A percentile compares a stretch with the other conserved stretches of the same genome.
Conservation (phyloP, 2,797 vertebrate genomes). For the Phalanger gymnotis region DNA sequence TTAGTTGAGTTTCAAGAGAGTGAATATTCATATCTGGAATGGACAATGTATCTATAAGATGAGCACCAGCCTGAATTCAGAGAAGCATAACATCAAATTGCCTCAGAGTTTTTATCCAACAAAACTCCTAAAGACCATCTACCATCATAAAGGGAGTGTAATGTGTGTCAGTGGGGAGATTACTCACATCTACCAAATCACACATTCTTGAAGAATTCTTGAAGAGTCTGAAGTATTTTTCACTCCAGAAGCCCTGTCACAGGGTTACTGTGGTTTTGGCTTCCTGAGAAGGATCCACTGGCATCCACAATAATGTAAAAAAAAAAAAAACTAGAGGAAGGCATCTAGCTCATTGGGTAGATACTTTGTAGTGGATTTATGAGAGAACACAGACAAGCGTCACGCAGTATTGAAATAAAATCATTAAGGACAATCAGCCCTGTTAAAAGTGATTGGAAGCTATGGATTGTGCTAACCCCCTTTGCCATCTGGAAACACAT, state of each 20-base stretch:
- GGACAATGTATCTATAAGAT: background rate
- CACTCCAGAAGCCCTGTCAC: background rate
- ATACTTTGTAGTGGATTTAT: background rate
- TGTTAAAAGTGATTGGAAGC: background rate
- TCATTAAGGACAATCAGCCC: background rate
- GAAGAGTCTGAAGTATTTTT: background rate
- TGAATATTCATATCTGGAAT: background rate
- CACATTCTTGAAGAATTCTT: background rate
- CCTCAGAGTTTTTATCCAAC: background rate
- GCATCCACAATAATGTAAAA: background rate
- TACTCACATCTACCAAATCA: background rate
- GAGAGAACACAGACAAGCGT: background rate
- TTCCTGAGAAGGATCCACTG: background rate
- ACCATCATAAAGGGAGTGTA: background rate
- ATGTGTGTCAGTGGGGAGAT: background rate
- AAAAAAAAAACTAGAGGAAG: background rate
- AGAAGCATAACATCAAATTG: background rate
- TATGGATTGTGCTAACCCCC: background rate
- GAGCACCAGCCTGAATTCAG: background rate
- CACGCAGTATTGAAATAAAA: background rate
- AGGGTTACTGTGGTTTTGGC: background rate
- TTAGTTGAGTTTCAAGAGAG: background rate
- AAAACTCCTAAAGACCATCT: background rate
- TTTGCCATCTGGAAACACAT: background rate
- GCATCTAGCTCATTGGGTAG: background rate